These are phyloP conservation scores for Gastrophysa polygoni DNA, from an alignment of 2,888 invertebrate genomes.

Conservation along the genomic window DNA sequence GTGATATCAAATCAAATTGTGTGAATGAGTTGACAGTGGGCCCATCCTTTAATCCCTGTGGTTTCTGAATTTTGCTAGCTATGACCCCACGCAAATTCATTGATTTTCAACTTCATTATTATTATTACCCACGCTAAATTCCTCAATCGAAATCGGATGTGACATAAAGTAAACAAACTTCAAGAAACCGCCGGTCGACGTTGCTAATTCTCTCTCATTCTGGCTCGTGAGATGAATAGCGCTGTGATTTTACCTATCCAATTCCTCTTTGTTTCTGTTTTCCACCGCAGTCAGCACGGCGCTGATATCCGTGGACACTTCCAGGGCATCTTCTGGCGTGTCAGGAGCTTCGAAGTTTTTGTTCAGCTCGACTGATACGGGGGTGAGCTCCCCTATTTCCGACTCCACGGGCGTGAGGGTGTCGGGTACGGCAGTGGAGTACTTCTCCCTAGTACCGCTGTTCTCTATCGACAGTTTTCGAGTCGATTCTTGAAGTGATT, in stretches of 20 bases:
- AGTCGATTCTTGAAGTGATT: no score
- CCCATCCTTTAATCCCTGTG: no score
- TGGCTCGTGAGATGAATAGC: neutral
- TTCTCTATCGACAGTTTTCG: constrained; percentile 52
- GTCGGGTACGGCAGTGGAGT: constrained; percentile 42
- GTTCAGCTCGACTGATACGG: constrained; percentile 54
- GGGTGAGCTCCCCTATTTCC: constrained; percentile 60
- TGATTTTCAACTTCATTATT: no score
- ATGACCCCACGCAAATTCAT: no score
- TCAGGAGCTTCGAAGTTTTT: constrained; percentile 48
- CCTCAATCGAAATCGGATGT: no score
- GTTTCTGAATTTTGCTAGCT: no score
- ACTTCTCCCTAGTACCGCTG: constrained; percentile 53
- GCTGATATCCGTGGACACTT: constrained; percentile 54
- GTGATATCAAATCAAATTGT: no score
- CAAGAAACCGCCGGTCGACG: no score
- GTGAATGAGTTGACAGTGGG: no score
- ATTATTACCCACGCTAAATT: no score
- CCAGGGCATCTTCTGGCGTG: constrained; percentile 50
- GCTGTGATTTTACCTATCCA: constrained; percentile 41
- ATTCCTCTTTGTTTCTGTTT: constrained; percentile 52
- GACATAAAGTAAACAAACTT: no score
- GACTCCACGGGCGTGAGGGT: constrained; percentile 60
- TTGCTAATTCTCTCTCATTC: no score
- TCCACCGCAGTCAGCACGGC: constrained; percentile 55